These are phyloP conservation scores for Neogobius melanostomus DNA, from an alignment of 2,113 vertebrate genomes.

Conservation along the genomic window DNA sequence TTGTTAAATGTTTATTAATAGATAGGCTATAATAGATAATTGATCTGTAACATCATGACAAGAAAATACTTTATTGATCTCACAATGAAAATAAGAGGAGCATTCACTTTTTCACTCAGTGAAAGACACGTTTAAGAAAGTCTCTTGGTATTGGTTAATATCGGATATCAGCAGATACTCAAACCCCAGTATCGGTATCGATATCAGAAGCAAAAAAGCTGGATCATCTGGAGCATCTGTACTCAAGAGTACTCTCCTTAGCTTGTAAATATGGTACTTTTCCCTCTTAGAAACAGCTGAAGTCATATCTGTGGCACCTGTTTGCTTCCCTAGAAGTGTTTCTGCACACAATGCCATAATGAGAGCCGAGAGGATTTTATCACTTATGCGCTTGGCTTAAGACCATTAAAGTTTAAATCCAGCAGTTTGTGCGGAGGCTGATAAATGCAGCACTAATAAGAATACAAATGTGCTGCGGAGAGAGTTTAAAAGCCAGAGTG, in stretches of 20 bases:
- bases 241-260: neutral
- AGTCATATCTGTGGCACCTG: slow-evolving; percentile 39
- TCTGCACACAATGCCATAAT: slow-evolving; percentile 26
- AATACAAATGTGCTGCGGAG: slow-evolving; percentile 26
- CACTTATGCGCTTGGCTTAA: slow-evolving; percentile 24
- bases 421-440: slow-evolving; percentile 33
- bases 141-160: no score
- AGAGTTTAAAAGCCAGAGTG: slow-evolving; percentile 30
- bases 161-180: no score
- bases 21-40: no score
- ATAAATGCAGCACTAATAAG: slow-evolving; percentile 42
- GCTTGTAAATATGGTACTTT: neutral
- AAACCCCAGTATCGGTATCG: no score
- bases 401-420: slow-evolving; percentile 43
- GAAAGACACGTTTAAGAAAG: no score
- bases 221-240: neutral
- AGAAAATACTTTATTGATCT: no score
- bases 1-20: no score
- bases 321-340: slow-evolving; percentile 47
- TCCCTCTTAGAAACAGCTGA: slow-evolving; percentile 22
- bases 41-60: no score
- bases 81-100: no score
- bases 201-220: no score
- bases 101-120: no score
- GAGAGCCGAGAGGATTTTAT: slow-evolving; percentile 38